Evolutionary conservation across 2,888 invertebrate species (phyloP), one percentile per base, ranked within the genome.

Genomic region (Nephrocerus scutellatus): DNA sequence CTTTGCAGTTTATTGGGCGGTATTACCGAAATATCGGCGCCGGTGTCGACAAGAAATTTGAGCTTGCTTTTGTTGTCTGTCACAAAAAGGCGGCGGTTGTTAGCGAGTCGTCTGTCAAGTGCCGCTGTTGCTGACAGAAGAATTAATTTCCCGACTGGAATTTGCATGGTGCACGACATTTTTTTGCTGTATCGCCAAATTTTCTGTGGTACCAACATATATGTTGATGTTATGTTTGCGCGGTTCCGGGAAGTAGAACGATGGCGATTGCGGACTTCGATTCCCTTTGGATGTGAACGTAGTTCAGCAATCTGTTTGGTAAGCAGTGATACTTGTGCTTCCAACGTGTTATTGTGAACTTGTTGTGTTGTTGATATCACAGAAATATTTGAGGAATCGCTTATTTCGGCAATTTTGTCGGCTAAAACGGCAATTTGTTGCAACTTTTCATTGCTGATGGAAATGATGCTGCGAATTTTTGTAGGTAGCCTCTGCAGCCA

Each of bases 401-500:
- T 43, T 6, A 46, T 37, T 24, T 43, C 47, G 8, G 23, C 18
- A 13, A 48, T 44, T 41, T 46, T 46, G 26, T 51, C 47, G 10
- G 47, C 44, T 25, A 46, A 12, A 15, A 24, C 28, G 7, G 45
- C 39, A 20, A 50, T 30, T 23, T 43, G 42, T 7, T 41, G 33
- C 2, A 50, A 26, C 5, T 43, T 33, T 16, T 43, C 44, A 7
- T 36, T 38, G 21, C 47, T 55, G 4, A 48, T 39, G 5, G 49
- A 39, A 28, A 54, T 48, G 9, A 54, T 44, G 7, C 36, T 23
- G 8, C 47, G 49, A 3, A 43, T 33, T n/a, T 46, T 41, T 8
- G 39, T n/a, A 16, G 52, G 53, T 22, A 54, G 38, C n/a, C 52
- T 43, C 23, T 48, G 48, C 18, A 54, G 30, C 51, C 47, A 53